Evolutionary conservation across 2,888 invertebrate genomes (phyloP), one percentile per base, ranked within the genome.

Genomic region (Drosophila suboccidentalis): DNA sequence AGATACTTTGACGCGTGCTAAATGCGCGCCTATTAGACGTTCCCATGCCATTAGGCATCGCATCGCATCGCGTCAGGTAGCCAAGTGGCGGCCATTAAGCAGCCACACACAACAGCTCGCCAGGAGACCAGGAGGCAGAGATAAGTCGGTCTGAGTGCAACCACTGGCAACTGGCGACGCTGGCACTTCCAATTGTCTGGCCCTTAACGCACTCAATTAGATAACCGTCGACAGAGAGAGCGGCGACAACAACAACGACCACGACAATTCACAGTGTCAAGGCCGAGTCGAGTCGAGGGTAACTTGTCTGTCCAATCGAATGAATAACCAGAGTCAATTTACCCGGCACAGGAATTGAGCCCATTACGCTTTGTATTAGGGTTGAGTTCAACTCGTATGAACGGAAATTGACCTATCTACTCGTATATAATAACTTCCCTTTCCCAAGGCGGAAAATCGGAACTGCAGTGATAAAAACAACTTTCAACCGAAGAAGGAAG

Each of bases 61-160:
- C 51, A 13, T 26, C 73, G 46, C 13, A 29, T 26, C 8, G 22
- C 51, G 15, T 26, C 73, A 77, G 77, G 77, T 77, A 77, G 77
- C 54, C 78, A 49, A 59, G 59, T 53, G 68, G 44, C 65, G 43
- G 49, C 70, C 76, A 77, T 79, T 79, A 79, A 63, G 60, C 66
- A 65, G 50, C 46, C 39, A 26, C 49, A 10, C 26, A 26, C 26
- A 26, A 26, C 36, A 29, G 44, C 51, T 34, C 36, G 46, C 46
- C 43, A 57, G 69, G 59, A 44, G 39, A 63, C 57, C 43, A 57
- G 70, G 59, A 47, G 39, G 63, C 60, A 65, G 60, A 77, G 76
- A 82, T 82, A 82, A 82, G 78, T 53, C 41, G 36, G 75, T 85
- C 89, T 84, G 89, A 86, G 87, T 88, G 83, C 88, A 69, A 62